Evolutionary conservation across 1,140 invertebrate species (phyloP).

Genomic region (Stegodyphus mimosarum): DNA sequence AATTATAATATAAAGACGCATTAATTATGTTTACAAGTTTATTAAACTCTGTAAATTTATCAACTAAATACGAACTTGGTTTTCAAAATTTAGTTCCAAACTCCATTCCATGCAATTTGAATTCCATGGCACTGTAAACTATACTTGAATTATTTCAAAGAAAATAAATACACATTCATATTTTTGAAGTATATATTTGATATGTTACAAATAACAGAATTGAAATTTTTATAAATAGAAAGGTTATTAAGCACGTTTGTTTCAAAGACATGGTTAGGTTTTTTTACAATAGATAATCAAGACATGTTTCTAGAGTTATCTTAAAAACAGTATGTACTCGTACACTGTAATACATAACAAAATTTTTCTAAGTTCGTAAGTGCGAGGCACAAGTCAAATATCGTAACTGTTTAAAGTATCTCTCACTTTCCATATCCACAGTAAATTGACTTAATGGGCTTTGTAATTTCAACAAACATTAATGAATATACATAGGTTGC

Average conservation of each 20-base stretch:
- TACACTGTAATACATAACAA: conserved; percentile 13
- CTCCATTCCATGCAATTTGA: no score
- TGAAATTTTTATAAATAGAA: conserved; percentile 12
- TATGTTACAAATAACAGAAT: conserved; percentile 49
- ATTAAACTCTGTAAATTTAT: no score
- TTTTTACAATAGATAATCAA: background rate
- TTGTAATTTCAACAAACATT: no score
- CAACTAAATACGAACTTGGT: no score
- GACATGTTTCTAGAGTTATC: background rate
- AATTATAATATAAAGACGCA: no score
- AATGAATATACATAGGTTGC: no score
- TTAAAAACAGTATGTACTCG: conserved; percentile 2
- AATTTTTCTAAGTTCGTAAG: conserved; percentile 16
- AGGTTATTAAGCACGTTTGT: conserved; percentile 27
- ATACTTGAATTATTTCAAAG: no score
- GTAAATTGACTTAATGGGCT: no score
- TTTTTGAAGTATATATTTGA: conserved; percentile 50
- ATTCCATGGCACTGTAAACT: no score
- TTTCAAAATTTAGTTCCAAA: no score
- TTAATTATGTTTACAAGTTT: no score
- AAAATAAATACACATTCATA: background rate
- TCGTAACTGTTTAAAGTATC: background rate
- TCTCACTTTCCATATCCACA: background rate
- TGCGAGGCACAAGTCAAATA: conserved; percentile 25
- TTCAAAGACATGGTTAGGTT: background rate